Percentiles rank a stretch among this genome's conserved stretches.
These are phyloP conservation scores for Campylorhamphus procurvoides DNA, from an alignment of 2,113 vertebrate species.

Conservation along the genomic window DNA sequence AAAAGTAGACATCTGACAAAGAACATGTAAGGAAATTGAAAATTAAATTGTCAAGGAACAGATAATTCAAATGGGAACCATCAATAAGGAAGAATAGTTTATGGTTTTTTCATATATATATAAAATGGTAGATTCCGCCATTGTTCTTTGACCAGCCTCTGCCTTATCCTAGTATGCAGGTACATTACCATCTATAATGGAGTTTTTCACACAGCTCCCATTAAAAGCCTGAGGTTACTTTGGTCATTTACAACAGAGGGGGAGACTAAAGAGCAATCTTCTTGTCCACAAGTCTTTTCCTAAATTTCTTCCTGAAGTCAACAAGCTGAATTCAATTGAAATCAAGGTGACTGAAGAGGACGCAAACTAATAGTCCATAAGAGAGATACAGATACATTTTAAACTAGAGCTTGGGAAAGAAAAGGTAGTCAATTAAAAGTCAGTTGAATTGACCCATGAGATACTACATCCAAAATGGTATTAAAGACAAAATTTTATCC, in stretches of 20 bases:
- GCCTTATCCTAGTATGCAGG: not conserved
- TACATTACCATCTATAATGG: not conserved
- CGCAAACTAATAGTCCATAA: not conserved
- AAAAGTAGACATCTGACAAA: not conserved
- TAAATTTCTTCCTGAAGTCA: not conserved
- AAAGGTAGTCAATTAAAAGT: not conserved
- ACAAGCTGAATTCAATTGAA: not conserved
- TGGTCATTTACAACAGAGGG: not conserved
- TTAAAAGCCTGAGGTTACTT: not conserved
- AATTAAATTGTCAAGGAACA: not conserved
- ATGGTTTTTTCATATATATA: accelerated
- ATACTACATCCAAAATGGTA: not conserved
- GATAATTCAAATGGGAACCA: not conserved
- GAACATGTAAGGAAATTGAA: not conserved
- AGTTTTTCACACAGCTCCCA: not conserved
- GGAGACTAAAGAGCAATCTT: not conserved
- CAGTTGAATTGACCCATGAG: not conserved
- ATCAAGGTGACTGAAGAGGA: not conserved
- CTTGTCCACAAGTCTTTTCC: not conserved
- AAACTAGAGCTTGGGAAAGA: not conserved
- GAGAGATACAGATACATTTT: not conserved
- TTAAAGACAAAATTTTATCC: not conserved
- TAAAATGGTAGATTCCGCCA: not conserved
- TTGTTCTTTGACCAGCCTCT: not conserved
- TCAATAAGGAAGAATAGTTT: not conserved